Base-by-base conservation (phyloP, 2,113 vertebrate species). In the Perognathus longimembris region DNA sequence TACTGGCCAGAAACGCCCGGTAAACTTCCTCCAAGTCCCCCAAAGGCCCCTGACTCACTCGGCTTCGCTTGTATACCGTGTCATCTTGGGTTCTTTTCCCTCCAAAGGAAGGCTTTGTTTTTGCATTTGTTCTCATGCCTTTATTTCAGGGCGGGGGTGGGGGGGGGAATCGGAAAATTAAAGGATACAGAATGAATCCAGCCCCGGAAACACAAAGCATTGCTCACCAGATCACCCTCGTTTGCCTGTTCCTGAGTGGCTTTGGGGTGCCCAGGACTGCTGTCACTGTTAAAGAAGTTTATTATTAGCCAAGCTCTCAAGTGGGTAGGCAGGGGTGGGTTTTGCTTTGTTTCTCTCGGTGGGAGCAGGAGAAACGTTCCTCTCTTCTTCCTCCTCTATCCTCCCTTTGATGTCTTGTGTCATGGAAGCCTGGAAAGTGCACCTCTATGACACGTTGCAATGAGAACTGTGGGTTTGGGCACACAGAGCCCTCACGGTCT, bases 121-220 rank as follows among this genome's bases (percentile, higher is more conserved):
- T 78, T 24, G 24, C 21, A 32, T 36, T 67, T 84, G 73, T 76
- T 59, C 36, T n/a, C 4, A 0, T 15, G 4, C 20, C 7, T 93
- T 88, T 89, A 78, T 73, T 84, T 80, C 34, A 54, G 42, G 11
- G 20, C n/a, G n/a, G n/a, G n/a, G n/a, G n/a, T n/a, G n/a, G n/a
- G n/a, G n/a, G n/a, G n/a, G 1, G n/a, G 3, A 30, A 28, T 59
- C 5, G 10, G 24, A 66, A 71, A 79, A 4, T 36, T 34, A 76
- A 42, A 61, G 20, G 15, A 4, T 14, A 63, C 4, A 77, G 59
- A 81, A 57, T 36, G 66, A 81, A 22, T 1, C 34, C 89, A 42
- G 38, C 32, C 30, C 3, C 3, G 15, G 18, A 73, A 85, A 34
- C 2, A 26, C 4, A 82, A 88, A 73, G 11, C 28, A 88, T 7